Evolutionary conservation across 2,797 vertebrate genomes (phyloP), one percentile per base, ranked within the genome.

Genomic region (Aselliscus stoliczkanus): DNA sequence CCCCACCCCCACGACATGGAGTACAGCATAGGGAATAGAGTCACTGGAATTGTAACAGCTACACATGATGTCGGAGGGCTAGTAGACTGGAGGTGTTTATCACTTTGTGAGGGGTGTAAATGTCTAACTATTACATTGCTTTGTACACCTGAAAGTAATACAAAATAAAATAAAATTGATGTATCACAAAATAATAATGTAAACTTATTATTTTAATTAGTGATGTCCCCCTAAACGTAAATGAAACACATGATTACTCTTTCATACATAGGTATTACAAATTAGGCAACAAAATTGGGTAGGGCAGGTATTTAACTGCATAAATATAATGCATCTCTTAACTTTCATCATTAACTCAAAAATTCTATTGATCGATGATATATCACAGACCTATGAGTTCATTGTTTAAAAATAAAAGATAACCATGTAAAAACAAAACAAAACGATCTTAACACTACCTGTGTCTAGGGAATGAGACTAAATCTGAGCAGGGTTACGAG

Each of bases 141-240:
- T 50, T 50, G 47, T 15, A 50, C 15, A 50, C 47, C 47, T 50
- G 47, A 50, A 50, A 50, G 1, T 14, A 50, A 50, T 50, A 50
- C 14, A 50, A 50, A 42, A 42, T 42, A 42, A 15, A 50, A 50
- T 47, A 47, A 60, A 60, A 25, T 8, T 27, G 34, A 56, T 72
- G 4, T 17, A 31, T 52, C 37, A 60, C 21, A n/a, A 83, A 84
- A 56, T 64, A 81, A 39, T 44, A 54, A 58, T 82, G 85, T 76
- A 89, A 89, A 64, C 3, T 60, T 81, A 58, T 73, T 93, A 64
- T 82, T 93, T 94, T 69, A 84, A 90, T 73, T 90, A 80, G 76
- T 88, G 47, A 37, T 72, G 27, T 58, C 56, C 65, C 34, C 21
- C 56, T 52, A 84, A 72, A 69, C 64, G 67, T 14, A 75, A 90